Evolutionary conservation across 2,888 invertebrate genomes (phyloP), one percentile per base, ranked within the genome.

Genomic region (Helobdella robusta): DNA sequence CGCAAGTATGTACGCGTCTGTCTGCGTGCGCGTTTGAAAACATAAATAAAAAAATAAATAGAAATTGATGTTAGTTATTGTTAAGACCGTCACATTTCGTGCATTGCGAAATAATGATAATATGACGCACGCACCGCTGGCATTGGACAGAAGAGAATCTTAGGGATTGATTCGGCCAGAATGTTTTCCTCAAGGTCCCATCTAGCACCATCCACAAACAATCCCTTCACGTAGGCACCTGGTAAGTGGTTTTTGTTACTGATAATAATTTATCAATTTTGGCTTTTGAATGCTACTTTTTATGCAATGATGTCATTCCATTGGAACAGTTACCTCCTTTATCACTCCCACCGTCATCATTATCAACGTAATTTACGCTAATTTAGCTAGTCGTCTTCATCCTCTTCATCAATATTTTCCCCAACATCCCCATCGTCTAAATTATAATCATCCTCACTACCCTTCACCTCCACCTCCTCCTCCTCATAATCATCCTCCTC

Each of bases 101-200:
- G n/a, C n/a, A n/a, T n/a, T n/a, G n/a, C n/a, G n/a, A n/a, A n/a
- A n/a, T n/a, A n/a, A n/a, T n/a, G n/a, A n/a, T n/a, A n/a, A 59
- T 28, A 34, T 11, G 11, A 32, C 11, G 30, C 28, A 59, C 75
- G 73, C 70, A 81, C 81, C 74, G 85, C 80, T 1, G 92, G 92
- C 78, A 92, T 85, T 0, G 82, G 80, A 72, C 91, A 90, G 77
- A 86, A 89, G 20, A 93, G 82, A 58, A 90, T 84, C 81, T 91
- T 89, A 0, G 91, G 87, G 3, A 83, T 77, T 1, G 91, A 89
- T 79, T 93, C 93, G 62, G 87, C 87, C 15, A 93, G 75, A 67
- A 72, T 70, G 67, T 77, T 74, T 1, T 70, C 74, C 67, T 78
- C 75, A 52, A 76, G 71, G 71, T 81, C 81, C 80, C 81, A 81